These are phyloP conservation scores for Scleropages formosus DNA, from an alignment of 2,797 vertebrate species.

Conservation along the genomic window DNA sequence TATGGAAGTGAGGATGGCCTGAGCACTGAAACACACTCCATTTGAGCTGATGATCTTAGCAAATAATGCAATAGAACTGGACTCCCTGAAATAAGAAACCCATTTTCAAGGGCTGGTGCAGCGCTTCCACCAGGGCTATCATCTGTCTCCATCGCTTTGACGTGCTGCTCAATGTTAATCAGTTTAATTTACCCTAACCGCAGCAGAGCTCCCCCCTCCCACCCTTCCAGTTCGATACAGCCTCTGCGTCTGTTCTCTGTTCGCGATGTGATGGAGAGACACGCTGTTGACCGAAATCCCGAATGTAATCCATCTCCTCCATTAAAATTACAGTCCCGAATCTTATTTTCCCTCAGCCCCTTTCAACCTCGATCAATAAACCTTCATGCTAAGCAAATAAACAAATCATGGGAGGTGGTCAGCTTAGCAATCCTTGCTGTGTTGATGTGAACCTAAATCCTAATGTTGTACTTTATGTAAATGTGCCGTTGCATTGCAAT, in stretches of 20 bases:
- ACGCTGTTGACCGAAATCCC: constrained; percentile 3
- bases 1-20: not conserved
- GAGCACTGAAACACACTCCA: not conserved
- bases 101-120: not conserved
- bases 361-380: constrained; percentile 24
- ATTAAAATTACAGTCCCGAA: constrained; percentile 4
- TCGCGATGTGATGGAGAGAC: constrained; percentile 6
- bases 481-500: not conserved
- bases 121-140: constrained; percentile 10
- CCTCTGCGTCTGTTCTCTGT: constrained; percentile 16
- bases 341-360: constrained; percentile 12
- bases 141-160: constrained; percentile 34
- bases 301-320: constrained; percentile 8
- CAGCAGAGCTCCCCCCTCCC: not conserved
- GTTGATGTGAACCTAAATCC: not conserved
- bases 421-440: not conserved
- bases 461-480: not conserved
- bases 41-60: not conserved
- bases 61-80: constrained; percentile 14
- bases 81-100: constrained; percentile 7
- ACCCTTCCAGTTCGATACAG: constrained; percentile 20
- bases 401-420: not conserved
- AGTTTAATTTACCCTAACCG: constrained; percentile 29
- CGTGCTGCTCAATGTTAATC: constrained; percentile 32
- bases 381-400: constrained; percentile 10